phyloP scores from a whole-genome alignment of 2,797 vertebrate species.

The Neomorphus geoffroyi region DNA sequence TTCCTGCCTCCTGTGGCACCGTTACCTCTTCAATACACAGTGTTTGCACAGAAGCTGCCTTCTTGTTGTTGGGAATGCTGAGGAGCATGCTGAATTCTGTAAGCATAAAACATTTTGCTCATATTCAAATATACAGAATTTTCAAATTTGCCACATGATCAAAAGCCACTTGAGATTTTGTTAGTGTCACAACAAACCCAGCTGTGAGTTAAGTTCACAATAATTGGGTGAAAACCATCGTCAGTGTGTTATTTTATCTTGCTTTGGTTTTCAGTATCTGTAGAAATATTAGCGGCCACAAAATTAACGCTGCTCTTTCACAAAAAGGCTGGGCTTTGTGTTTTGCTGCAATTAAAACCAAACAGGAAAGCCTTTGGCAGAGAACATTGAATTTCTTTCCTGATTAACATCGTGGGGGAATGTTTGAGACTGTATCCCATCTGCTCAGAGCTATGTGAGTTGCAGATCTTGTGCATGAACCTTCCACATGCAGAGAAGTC shows the following conservation, averaged over 20 bases:
- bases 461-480: neutral
- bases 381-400: neutral
- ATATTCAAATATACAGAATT: neutral
- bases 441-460: slow-evolving; percentile 2
- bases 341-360: neutral
- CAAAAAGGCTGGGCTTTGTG: neutral
- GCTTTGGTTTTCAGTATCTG: neutral
- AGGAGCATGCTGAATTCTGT: slow-evolving; percentile 98
- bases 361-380: neutral
- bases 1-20: slow-evolving; percentile 91
- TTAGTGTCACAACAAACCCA: neutral
- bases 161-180: neutral
- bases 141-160: neutral
- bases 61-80: slow-evolving; percentile 94
- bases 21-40: slow-evolving; percentile 91
- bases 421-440: slow-evolving; percentile 1
- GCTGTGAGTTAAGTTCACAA: neutral
- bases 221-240: neutral
- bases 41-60: slow-evolving; percentile 93
- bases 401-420: neutral
- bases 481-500: slow-evolving; percentile 16
- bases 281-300: neutral
- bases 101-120: slow-evolving; percentile 46
- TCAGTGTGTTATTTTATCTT: neutral
- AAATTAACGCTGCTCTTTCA: neutral